Evolutionary conservation across 2,113 vertebrate genomes (phyloP), one percentile per base, ranked within the genome.

Genomic region (Bolborhynchus lineola): DNA sequence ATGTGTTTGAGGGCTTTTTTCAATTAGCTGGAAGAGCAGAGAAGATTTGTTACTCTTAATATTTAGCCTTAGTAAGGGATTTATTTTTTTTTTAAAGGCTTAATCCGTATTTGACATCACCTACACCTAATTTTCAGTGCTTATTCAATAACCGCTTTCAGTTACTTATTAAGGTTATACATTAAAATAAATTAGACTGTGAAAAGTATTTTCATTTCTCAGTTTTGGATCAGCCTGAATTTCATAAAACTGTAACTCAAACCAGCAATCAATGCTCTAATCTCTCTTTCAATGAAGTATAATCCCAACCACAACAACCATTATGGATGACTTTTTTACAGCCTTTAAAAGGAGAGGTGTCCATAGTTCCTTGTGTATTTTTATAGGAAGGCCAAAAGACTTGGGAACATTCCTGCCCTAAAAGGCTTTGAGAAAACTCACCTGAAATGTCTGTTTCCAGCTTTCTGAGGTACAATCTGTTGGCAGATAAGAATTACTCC

Each of bases 121-220:
- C 55, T 91, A 57, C 47, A 71, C 55, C 62, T 92, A 95, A 95
- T 95, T 94, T 95, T 90, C 67, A 35, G 78, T 84, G 26, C 29
- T 91, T 96, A 90, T 92, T 95, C 72, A 95, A 95, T 91, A 92
- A 90, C 49, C 89, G 31, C 18, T 82, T 95, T 95, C 78, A 41
- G 74, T 79, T 72, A 89, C 74, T 95, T 97, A 95, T 95, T 94
- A 89, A 91, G 70, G 62, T n/a, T 94, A 85, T 95, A 89, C 89
- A 84, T 92, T 95, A 92, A 76, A 95, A 44, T 75, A 96, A 96
- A 92, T 95, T 90, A 82, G 69, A 79, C 42, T 76, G 13, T 3
- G 8, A 91, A 82, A 55, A 72, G 33, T 49, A 70, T 47, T 80
- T 64, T 68, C 25, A 60, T 18, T 8, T 26, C 8, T 5, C 2